These are phyloP conservation scores for Cantharis rufa DNA, from an alignment of 2,888 invertebrate genomes.

Conservation along the genomic window DNA sequence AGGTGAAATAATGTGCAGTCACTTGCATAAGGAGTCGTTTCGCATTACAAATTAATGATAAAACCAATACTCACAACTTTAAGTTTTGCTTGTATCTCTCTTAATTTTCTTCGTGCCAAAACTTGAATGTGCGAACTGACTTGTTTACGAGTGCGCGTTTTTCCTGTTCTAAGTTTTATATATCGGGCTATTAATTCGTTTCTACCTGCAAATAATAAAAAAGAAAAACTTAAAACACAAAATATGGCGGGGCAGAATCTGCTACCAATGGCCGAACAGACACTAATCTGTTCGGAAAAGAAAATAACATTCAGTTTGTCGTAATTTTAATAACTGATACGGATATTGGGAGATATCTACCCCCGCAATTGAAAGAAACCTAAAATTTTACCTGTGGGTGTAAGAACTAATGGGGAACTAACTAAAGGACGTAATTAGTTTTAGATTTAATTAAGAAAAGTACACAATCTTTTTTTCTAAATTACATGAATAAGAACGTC, in stretches of 20 bases:
- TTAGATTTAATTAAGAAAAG: too few species aligned
- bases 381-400: neutral
- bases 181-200: slow-evolving; percentile 99
- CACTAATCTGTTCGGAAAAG: too few species aligned
- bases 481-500: too few species aligned
- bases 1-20: neutral
- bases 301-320: too few species aligned
- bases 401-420: neutral
- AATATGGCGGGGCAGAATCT: too few species aligned
- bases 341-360: neutral
- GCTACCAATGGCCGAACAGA: too few species aligned
- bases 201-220: slow-evolving; percentile 76
- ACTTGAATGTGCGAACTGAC: slow-evolving; percentile 99
- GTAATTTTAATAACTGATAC: neutral
- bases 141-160: slow-evolving; percentile 99
- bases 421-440: too few species aligned
- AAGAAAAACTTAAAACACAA: neutral
- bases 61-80: slow-evolving; percentile 81
- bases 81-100: slow-evolving; percentile 97
- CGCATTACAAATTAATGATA: neutral
- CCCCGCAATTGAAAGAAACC: neutral
- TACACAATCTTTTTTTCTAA: too few species aligned
- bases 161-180: slow-evolving; percentile 99
- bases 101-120: slow-evolving; percentile 94
- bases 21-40: neutral